Evolutionary conservation across 2,888 invertebrate genomes (phyloP), one percentile per base, ranked within the genome.

Genomic region (Autographa gamma): DNA sequence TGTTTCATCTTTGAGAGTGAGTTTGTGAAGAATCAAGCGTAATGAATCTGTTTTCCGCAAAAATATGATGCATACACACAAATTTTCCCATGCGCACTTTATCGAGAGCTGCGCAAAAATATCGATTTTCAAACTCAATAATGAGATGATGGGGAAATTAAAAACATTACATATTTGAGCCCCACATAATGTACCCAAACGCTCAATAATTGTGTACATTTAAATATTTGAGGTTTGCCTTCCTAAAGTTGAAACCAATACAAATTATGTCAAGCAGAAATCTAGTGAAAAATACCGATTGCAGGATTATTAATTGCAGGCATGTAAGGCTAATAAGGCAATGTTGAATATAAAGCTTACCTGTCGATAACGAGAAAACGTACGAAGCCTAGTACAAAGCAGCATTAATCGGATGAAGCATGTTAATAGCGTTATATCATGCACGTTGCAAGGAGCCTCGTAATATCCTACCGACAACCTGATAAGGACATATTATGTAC

Each of bases 361-460:
- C 54, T 56, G 25, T 25, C 25, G 54, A 19, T 56, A 56, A 56
- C 25, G 54, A 25, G 25, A 25, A 56, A 25, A 56, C 25, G 54
- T 56, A 13, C 13, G 9, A 18, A 41, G 67, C 62, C 25, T 56
- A 66, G 68, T 63, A 63, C 81, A 48, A 54, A 61, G 66, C 66
- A 38, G 38, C 38, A 25, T 69, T 81, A 78, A 78, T 63, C 71
- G 54, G 71, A 71, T 81, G 71, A 81, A 25, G 56, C 54, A 59
- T 43, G 58, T 66, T 74, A 81, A 81, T 69, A 63, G 63, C 60
- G 58, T 19, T 69, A 48, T 65, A 77, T 79, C 79, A 79, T 75
- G 82, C 82, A 66, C 59, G 60, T 59, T 71, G n/a, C 62, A 61
- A 16, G 58, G 58, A 59, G 54, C 41, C 32, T 60, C 61, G 34